phyloP scores from a whole-genome alignment of 64 coral and sea anemone genomes.

The Stichodactyla mertensii region DNA sequence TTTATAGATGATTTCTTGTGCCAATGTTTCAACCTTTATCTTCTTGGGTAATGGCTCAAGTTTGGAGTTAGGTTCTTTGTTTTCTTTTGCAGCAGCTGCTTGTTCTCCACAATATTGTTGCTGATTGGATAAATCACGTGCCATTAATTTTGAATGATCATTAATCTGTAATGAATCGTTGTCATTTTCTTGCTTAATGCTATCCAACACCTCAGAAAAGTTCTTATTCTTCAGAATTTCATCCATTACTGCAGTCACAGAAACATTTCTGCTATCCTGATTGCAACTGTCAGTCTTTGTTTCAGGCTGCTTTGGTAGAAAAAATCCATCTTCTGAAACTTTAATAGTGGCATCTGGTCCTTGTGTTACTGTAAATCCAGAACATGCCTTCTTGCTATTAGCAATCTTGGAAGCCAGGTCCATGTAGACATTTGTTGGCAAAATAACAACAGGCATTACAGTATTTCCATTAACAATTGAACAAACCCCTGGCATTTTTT shows the following conservation, averaged over 20 bases:
- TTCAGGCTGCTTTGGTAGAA: not conserved
- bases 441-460: conserved; percentile 50
- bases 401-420: conserved; percentile 38
- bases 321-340: not conserved
- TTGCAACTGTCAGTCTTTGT: not conserved
- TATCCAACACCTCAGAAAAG: conserved; percentile 13
- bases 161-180: not conserved
- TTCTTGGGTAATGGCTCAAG: not conserved
- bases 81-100: not conserved
- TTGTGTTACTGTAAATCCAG: not conserved
- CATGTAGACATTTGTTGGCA: conserved; percentile 48
- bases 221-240: conserved; percentile 14
- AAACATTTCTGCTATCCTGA: not conserved
- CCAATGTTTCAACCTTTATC: not conserved
- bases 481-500: conserved; percentile 26
- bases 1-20: not conserved
- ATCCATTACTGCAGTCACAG: conserved; percentile 7
- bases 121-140: not conserved
- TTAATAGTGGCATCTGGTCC: not conserved
- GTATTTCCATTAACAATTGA: conserved; percentile 10
- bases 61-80: not conserved
- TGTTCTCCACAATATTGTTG: not conserved
- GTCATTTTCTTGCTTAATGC: not conserved
- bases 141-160: no score
- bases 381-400: not conserved